Evolutionary conservation across 2,888 invertebrate species (phyloP).

Genomic region (Drepana falcataria): DNA sequence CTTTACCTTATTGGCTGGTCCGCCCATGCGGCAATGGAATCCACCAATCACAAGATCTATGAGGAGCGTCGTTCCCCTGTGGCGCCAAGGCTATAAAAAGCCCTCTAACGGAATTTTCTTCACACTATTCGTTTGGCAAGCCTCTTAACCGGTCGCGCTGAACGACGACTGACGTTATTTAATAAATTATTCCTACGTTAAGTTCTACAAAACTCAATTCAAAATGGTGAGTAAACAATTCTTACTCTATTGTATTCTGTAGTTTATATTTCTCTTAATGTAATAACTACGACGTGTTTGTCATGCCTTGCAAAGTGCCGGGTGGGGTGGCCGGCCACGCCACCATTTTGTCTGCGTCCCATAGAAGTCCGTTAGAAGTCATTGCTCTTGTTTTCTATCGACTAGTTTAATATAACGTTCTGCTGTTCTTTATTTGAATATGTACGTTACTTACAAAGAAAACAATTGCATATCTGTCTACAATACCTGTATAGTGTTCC

Average conservation of each 20-base stretch:
- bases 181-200: conserved; percentile 70
- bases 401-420: conserved; percentile 10
- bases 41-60: conserved; percentile 66
- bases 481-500: too few relatives aligned
- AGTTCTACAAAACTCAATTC: conserved; percentile 68
- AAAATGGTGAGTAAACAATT: conserved; percentile 68
- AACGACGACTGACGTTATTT: conserved; percentile 72
- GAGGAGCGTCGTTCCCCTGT: conserved; percentile 73
- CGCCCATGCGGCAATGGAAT: conserved; percentile 61
- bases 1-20: conserved; percentile 65
- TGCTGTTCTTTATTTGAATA: conserved; percentile 5
- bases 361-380: conserved; percentile 16
- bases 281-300: conserved; percentile 1
- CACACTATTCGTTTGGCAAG: conserved; percentile 82
- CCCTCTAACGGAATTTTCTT: conserved; percentile 57
- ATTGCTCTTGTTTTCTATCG: neutral
- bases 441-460: neutral
- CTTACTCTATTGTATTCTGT: conserved; percentile 12
- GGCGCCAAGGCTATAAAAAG: conserved; percentile 77
- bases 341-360: conserved; percentile 65
- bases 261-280: conserved; percentile 6
- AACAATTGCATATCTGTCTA: too few relatives aligned
- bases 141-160: conserved; percentile 83
- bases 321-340: conserved; percentile 50
- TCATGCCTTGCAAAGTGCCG: conserved; percentile 31